phyloP scores from a whole-genome alignment of 2,797 vertebrate genomes.

The Esox lucius region DNA sequence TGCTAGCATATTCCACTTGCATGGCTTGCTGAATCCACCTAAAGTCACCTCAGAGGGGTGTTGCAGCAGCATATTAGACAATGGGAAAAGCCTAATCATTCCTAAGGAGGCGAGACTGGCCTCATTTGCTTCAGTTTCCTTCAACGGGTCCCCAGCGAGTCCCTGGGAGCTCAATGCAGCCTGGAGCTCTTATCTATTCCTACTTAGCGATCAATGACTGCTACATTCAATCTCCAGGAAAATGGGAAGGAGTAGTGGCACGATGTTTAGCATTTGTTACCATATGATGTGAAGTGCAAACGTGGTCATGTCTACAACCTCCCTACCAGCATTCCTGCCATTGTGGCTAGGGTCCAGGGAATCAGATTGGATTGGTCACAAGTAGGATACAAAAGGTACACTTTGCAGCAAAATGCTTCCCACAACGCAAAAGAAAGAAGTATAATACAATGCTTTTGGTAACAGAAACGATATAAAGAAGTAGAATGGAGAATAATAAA shows the following conservation, averaged over 20 bases:
- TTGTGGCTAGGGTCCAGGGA: too few relatives aligned
- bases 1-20: not conserved
- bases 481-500: not conserved
- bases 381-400: too few relatives aligned
- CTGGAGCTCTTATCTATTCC: conserved; percentile 25
- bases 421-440: too few relatives aligned
- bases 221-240: not conserved
- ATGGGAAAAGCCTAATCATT: not conserved
- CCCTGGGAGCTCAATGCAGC: conserved; percentile 17
- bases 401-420: too few relatives aligned
- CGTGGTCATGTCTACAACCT: not conserved
- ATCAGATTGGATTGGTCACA: too few relatives aligned
- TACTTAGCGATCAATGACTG: conserved; percentile 24
- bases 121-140: not conserved
- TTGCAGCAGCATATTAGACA: not conserved
- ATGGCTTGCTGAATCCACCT: not conserved
- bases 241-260: not conserved
- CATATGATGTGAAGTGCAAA: not conserved
- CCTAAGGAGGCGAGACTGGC: not conserved
- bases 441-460: too few relatives aligned
- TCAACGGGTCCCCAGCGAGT: conserved; percentile 12
- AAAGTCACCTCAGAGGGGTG: not conserved
- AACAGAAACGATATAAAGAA: too few relatives aligned
- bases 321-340: not conserved
- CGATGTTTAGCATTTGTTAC: not conserved